phyloP scores from a whole-genome alignment of 92 coral and sea anemone species.

The Bergia sp. region DNA sequence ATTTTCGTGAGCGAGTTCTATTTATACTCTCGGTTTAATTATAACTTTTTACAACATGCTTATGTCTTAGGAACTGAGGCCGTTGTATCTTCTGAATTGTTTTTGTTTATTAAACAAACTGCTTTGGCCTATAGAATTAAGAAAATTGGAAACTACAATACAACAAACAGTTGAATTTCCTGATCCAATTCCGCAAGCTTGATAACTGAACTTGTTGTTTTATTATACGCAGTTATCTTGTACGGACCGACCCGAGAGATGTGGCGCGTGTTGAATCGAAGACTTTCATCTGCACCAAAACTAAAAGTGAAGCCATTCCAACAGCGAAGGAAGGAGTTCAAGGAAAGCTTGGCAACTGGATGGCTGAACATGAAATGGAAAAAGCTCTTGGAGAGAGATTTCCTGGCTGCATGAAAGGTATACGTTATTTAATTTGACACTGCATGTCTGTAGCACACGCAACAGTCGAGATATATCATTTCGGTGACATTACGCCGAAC shows the following conservation, averaged over 20 bases:
- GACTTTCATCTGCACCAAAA: constrained; percentile 81
- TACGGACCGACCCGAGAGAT: constrained; percentile 88
- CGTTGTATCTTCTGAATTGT: not conserved
- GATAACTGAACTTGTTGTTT: not conserved
- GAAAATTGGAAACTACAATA: not conserved
- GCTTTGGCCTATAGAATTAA: not conserved
- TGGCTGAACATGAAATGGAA: constrained; percentile 66
- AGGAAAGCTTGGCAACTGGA: constrained; percentile 85
- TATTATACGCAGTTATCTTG: constrained; percentile 61
- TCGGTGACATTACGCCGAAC: not conserved
- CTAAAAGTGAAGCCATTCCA: constrained; percentile 72
- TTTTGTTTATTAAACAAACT: constrained; percentile 4
- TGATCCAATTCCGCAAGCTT: too few relatives aligned
- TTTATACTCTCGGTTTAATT: not conserved
- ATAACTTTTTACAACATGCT: too few relatives aligned
- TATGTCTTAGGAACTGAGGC: not conserved
- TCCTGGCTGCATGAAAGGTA: constrained; percentile 92
- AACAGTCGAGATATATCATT: too few relatives aligned
- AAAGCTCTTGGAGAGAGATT: constrained; percentile 64
- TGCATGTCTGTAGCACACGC: not conserved
- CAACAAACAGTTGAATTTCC: not conserved
- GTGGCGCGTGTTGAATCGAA: constrained; percentile 93
- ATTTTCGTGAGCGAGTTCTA: not conserved
- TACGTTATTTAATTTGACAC: not conserved
- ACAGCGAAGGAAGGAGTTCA: constrained; percentile 64